These are phyloP conservation scores for Plestiodon gilberti DNA, from an alignment of 2,113 vertebrate genomes.

Conservation along the genomic window DNA sequence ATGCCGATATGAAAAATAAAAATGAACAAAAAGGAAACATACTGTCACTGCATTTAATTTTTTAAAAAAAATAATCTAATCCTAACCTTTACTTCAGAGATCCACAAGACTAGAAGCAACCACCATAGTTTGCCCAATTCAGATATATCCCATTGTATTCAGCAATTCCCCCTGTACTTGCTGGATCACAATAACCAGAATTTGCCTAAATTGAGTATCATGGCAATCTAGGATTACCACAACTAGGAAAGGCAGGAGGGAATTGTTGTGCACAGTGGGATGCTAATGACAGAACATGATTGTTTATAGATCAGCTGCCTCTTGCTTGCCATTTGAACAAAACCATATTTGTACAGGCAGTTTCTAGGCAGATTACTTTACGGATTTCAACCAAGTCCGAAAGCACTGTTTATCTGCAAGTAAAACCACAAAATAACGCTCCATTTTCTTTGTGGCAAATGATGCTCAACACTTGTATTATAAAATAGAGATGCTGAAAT, in stretches of 20 bases:
- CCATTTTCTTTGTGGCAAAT: neutral
- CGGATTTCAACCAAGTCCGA: neutral
- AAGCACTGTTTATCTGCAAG: constrained; percentile 5
- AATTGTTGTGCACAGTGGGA: neutral
- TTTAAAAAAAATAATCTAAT: neutral
- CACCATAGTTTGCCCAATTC: no score
- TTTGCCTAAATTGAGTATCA: neutral
- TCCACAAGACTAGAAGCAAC: neutral
- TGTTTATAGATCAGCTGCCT: neutral
- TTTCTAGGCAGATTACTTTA: constrained; percentile 14
- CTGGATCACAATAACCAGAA: neutral
- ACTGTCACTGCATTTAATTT: neutral
- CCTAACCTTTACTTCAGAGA: neutral
- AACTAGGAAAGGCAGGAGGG: neutral
- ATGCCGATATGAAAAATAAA: no score
- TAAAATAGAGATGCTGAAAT: no score
- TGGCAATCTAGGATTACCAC: neutral
- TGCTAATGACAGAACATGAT: neutral
- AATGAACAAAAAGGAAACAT: neutral
- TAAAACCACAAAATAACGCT: neutral
- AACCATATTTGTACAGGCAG: neutral
- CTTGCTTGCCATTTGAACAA: constrained; percentile 5
- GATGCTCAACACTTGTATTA: constrained; percentile 9
- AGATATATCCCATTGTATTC: no score
- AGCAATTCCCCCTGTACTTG: no score